Base-by-base conservation (phyloP, 2,888 invertebrate genomes). In the Perizoma flavofasciatum region DNA sequence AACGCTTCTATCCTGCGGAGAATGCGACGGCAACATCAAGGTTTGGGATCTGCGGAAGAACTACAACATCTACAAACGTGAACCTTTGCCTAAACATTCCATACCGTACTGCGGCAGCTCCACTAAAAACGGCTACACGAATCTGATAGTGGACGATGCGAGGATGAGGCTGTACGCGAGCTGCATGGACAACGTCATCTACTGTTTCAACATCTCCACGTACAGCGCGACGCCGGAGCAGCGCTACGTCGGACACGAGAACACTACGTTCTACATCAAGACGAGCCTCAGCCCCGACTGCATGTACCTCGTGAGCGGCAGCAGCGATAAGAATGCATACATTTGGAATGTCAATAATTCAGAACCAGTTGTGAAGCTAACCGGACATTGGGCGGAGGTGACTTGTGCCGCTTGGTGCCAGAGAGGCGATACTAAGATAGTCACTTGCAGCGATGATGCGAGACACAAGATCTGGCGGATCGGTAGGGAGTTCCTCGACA, bases 41-140 rank as follows among this genome's bases (percentile, higher is more conserved):
- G 94, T 96, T 1, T 97, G 97, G 97, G 98, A 98, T 83, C 81
- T 97, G 35, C 90, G 98, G 39, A 96, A 97, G 78, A 96, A 95
- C 76, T 97, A 97, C 79, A 93, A 93, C 8, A 90, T 91, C 5
- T 93, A 94, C 71, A 95, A 94, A 75, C 93, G 94, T 51, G 95
- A 95, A 61, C 96, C 97, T 0, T 75, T 94, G 46, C 95, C 98
- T 0, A 95, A 95, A 71, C 93, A 94, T 73, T 93, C 93, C 9
- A 93, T 98, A 67, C 95, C 95, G 0, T 97, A 97, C 81, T 93
- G 94, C 41, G 97, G 97, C 6, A 92, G 92, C 61, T 96, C 95
- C 11, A 93, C 94, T 0, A 89, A 88, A 67, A 93, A 93, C 73
- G 97, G 96, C 0, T 97, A 95, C 81, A 96, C 97, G 5, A 96